Evolutionary conservation across 2,797 vertebrate species (phyloP).

Genomic region (Lepilemur ruficaudatus): DNA sequence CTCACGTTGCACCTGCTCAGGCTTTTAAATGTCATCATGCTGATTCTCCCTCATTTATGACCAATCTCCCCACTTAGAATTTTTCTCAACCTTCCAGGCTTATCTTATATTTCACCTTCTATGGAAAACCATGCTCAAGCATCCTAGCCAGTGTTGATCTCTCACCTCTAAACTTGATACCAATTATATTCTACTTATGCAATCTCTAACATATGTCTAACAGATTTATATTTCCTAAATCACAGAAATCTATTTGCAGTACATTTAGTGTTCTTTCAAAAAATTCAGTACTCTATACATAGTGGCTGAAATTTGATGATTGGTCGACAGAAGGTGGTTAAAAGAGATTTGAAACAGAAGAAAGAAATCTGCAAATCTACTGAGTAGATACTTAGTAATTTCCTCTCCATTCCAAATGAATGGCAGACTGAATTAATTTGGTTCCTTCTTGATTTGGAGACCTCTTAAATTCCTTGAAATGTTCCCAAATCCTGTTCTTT

Average conservation of each 20-base stretch:
- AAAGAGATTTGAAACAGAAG: background rate
- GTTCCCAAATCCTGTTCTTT: background rate
- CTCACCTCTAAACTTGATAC: background rate
- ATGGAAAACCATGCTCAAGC: background rate
- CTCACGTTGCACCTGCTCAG: background rate
- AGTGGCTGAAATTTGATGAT: background rate
- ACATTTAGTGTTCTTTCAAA: background rate
- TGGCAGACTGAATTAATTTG: background rate
- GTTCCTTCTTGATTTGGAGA: background rate
- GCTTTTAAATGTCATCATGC: background rate
- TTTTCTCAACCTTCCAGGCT: background rate
- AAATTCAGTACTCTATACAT: background rate
- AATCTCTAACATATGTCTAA: background rate
- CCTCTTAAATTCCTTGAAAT: background rate
- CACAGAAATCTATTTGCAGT: background rate
- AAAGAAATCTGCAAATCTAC: background rate
- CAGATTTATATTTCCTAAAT: background rate
- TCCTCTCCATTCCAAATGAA: background rate
- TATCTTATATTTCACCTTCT: background rate
- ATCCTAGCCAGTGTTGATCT: background rate
- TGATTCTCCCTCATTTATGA: background rate
- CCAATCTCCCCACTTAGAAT: background rate
- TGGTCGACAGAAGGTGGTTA: background rate
- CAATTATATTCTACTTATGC: background rate
- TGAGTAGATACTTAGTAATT: background rate